A percentile compares a stretch with the other conserved stretches of the same genome.
Evolutionary conservation across 2,797 vertebrate genomes (phyloP).

Genomic region (Gadopsis marmoratus): DNA sequence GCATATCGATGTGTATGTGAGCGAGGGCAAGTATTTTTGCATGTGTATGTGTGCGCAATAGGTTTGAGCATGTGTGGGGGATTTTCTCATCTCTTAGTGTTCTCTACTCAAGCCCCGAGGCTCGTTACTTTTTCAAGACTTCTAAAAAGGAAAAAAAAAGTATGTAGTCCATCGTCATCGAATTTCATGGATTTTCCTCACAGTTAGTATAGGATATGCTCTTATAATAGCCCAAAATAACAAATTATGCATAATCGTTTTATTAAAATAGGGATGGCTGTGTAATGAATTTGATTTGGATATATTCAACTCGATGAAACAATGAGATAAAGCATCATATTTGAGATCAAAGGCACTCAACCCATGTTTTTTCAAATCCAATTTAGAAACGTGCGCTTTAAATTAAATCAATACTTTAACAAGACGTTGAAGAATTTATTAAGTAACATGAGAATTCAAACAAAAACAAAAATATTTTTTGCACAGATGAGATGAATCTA

Average conservation of each 20-base stretch:
- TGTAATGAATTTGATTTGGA: neutral
- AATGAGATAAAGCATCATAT: neutral
- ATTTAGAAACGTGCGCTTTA: neutral
- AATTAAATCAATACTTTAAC: constrained; percentile 13
- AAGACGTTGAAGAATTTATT: neutral
- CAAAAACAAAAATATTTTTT: neutral
- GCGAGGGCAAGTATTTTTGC: constrained; percentile 1
- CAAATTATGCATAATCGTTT: neutral
- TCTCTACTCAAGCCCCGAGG: constrained; percentile 50
- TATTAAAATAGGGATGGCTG: neutral
- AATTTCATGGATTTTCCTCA: constrained; percentile 35
- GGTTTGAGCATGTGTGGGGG: constrained; percentile 57
- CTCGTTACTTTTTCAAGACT: constrained; percentile 31
- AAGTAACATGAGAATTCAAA: no score
- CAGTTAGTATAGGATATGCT: constrained; percentile 14
- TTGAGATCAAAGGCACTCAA: neutral
- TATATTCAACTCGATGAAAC: neutral
- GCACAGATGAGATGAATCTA: neutral
- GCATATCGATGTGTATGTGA: constrained; percentile 18
- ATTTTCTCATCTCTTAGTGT: constrained; percentile 61
- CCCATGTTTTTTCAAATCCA: neutral
- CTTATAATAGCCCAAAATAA: neutral
- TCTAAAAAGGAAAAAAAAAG: neutral
- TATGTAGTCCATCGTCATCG: constrained; percentile 23
- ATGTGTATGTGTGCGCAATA: neutral